Evolutionary conservation across 2,888 invertebrate species (phyloP), one percentile per base, ranked within the genome.

Genomic region (Trissoscelio sp.): DNA sequence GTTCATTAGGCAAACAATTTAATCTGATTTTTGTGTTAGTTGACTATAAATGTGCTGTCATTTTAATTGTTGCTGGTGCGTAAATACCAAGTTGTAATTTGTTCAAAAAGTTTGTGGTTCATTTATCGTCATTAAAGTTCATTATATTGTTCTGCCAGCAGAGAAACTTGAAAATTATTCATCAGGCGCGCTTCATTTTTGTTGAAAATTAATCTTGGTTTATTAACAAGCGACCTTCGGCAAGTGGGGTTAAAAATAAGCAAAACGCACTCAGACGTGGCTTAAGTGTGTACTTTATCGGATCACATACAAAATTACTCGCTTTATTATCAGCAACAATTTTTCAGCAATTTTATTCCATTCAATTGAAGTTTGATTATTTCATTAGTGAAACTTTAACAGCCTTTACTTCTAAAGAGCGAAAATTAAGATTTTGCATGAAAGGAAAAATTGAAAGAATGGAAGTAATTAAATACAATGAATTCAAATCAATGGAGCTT

Each of bases 221-320:
- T 42, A 60, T 42, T 44, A 60, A 42, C n/a, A 12, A 42, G 18
- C 22, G 42, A 22, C 60, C 60, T 60, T 60, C 42, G 16, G 28
- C 9, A n/a, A 20, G 22, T 20, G 22, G 42, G 16, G 22, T 60
- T 44, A 28, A 60, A 60, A 22, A 22, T 44, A 44, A 44, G 37
- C n/a, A 9, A 4, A 42, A 20, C 11, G 44, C 14, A 42, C 16
- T 14, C 14, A 39, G 39, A 39, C 39, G 39, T 12, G 39, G 6
- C 3, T 39, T 12, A 39, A 42, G 11, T 12, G 12, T n/a, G 39
- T 12, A 39, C 2, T 39, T 39, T 12, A 39, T 39, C 39, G 39
- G n/a, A n/a, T n/a, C n/a, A n/a, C n/a, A 11, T 42, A 12, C 6
- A 31, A 31, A 7, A 31, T n/a, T n/a, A n/a, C n/a, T 31, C 31